Percentiles rank a stretch among this genome's conserved stretches.
These are phyloP conservation scores for Coregonus clupeaformis DNA, from an alignment of 2,113 vertebrate genomes.

Conservation along the genomic window DNA sequence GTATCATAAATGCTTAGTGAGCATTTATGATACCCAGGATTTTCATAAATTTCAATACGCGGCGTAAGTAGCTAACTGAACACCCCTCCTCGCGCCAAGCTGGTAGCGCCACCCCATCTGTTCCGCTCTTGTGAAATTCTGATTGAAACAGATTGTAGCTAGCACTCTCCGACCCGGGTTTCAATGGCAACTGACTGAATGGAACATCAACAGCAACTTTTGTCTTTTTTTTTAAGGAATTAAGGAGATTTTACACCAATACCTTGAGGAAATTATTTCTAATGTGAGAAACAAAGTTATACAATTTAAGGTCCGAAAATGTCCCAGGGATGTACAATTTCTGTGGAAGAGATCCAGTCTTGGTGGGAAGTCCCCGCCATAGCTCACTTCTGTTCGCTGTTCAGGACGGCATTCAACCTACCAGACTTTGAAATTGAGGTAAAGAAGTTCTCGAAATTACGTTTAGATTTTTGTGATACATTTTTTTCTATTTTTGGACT, in stretches of 20 bases:
- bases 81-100: neutral
- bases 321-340: slow-evolving; percentile 79
- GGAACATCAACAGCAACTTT: slow-evolving; percentile 58
- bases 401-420: slow-evolving; percentile 91
- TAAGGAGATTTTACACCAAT: slow-evolving; percentile 10
- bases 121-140: slow-evolving; percentile 62
- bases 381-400: slow-evolving; percentile 95
- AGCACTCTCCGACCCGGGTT: slow-evolving; percentile 42
- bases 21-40: too few relatives aligned
- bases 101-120: slow-evolving; percentile 77
- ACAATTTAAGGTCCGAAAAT: slow-evolving; percentile 56
- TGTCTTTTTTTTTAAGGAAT: slow-evolving; percentile 47
- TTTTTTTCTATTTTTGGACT: neutral
- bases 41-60: neutral
- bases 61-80: neutral
- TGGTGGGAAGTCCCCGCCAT: slow-evolving; percentile 98
- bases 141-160: slow-evolving; percentile 72
- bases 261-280: neutral
- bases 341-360: slow-evolving; percentile 89
- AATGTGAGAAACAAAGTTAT: too few relatives aligned
- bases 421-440: slow-evolving; percentile 98
- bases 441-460: slow-evolving; percentile 45
- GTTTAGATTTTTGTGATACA: neutral
- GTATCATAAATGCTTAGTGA: neutral
- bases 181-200: slow-evolving; percentile 62